phyloP scores from a whole-genome alignment of 2,888 invertebrate genomes.

The Brachylomia viminalis region DNA sequence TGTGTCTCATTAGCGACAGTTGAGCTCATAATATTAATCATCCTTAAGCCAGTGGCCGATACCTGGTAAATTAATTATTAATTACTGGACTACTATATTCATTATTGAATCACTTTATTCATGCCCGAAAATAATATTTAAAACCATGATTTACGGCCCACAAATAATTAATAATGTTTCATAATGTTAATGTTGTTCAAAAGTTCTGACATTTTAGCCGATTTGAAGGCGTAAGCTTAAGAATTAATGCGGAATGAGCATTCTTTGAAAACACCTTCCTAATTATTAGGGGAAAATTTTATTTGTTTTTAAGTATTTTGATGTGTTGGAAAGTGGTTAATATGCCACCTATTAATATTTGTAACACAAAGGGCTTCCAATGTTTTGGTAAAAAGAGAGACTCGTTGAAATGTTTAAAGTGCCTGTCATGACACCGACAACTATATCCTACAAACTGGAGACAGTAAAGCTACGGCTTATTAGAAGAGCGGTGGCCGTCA shows the following conservation, averaged over 20 bases:
- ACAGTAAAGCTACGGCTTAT: neutral
- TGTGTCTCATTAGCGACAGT: no score
- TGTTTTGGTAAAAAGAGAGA: no score
- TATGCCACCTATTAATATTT: no score
- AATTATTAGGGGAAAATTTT: neutral
- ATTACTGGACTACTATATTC: slow-evolving; percentile 14
- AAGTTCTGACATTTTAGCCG: slow-evolving; percentile 22
- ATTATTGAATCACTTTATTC: slow-evolving; percentile 31
- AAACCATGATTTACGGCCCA: slow-evolving; percentile 13
- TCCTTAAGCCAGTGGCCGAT: neutral
- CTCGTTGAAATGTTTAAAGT: no score
- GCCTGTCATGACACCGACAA: neutral
- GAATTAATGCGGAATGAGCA: slow-evolving; percentile 1
- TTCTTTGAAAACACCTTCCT: slow-evolving; percentile 9
- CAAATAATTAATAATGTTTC: neutral
- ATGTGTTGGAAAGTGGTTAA: neutral
- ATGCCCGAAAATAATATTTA: slow-evolving; percentile 17
- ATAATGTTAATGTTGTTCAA: slow-evolving; percentile 19
- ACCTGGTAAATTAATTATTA: neutral
- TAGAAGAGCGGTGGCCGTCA: no score
- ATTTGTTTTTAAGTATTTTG: neutral
- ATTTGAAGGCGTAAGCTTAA: slow-evolving; percentile 2
- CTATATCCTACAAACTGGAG: neutral
- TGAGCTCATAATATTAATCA: neutral
- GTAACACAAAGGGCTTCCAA: no score